These are phyloP conservation scores for Xyrichtys novacula DNA, from an alignment of 2,797 vertebrate genomes.

Conservation along the genomic window DNA sequence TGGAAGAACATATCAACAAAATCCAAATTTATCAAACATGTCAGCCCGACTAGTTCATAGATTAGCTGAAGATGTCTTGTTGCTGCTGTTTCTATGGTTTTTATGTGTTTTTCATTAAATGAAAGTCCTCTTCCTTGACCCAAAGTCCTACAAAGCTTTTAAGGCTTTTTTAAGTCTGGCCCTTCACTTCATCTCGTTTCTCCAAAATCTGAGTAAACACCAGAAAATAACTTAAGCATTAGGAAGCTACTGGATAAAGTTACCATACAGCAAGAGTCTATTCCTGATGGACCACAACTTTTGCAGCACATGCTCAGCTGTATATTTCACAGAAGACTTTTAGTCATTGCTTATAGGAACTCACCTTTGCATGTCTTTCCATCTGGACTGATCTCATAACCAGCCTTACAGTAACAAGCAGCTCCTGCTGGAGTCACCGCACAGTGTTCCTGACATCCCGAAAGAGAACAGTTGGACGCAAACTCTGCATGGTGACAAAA, in stretches of 20 bases:
- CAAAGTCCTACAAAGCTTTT: neutral
- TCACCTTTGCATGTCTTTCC: conserved; percentile 94
- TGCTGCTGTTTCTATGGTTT: too few species aligned
- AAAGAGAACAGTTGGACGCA: conserved; percentile 86
- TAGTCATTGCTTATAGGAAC: conserved; percentile 14
- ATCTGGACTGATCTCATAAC: conserved; percentile 90
- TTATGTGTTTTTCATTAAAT: conserved; percentile 6
- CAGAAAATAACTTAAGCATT: neutral
- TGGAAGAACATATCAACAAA: conserved; percentile 9
- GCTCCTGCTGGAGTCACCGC: conserved; percentile 87
- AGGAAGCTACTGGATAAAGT: neutral
- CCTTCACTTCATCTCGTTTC: conserved; percentile 10
- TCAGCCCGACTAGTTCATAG: neutral
- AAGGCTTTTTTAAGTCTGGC: conserved; percentile 13
- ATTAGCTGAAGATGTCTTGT: neutral
- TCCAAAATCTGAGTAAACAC: conserved; percentile 26
- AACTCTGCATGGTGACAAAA: conserved; percentile 80
- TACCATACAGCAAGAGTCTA: conserved; percentile 2
- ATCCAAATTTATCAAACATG: neutral
- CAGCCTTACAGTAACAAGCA: conserved; percentile 92
- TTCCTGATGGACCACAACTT: conserved; percentile 3
- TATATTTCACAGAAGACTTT: neutral
- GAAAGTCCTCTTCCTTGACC: conserved; percentile 2
- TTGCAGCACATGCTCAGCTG: neutral
- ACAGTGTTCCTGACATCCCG: conserved; percentile 91